A percentile compares a stretch with the other conserved stretches of the same genome.
These are phyloP conservation scores for Heterodera filipjevi DNA, from an alignment of 2,888 invertebrate species.

Conservation along the genomic window DNA sequence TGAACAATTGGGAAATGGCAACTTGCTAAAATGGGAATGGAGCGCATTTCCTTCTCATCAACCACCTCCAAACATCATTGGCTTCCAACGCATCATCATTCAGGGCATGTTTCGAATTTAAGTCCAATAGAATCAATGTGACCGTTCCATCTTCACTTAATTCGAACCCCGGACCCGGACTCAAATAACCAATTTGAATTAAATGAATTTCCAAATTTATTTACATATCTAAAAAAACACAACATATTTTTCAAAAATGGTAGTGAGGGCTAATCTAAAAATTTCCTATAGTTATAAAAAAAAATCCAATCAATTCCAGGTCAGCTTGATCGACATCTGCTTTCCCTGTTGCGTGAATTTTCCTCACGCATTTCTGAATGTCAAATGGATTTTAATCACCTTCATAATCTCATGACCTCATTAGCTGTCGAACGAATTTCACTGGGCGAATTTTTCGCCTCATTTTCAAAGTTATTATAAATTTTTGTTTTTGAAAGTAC, in stretches of 20 bases:
- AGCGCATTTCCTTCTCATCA: not conserved
- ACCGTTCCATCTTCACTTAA: too few species aligned
- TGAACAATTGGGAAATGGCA: not conserved
- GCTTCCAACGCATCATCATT: not conserved
- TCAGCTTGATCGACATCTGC: slow-evolving; percentile 5
- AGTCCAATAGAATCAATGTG: too few species aligned
- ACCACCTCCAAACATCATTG: slow-evolving; percentile 9
- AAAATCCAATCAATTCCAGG: not conserved
- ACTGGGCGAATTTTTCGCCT: not conserved
- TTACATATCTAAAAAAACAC: too few species aligned
- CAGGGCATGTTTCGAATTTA: not conserved
- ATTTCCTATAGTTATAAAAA: too few species aligned
- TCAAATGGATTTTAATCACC: not conserved
- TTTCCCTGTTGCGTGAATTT: not conserved
- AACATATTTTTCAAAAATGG: too few species aligned
- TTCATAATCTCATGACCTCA: not conserved
- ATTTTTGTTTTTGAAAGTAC: not conserved
- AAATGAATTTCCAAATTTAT: too few species aligned
- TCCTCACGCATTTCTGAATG: not conserved
- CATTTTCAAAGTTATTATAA: not conserved
- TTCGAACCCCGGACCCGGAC: too few species aligned
- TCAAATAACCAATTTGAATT: too few species aligned
- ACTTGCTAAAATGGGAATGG: not conserved
- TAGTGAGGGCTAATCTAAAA: too few species aligned
- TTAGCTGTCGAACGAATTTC: not conserved